phyloP scores from a whole-genome alignment of 2,797 vertebrate species.

The Tokudaia muenninki region DNA sequence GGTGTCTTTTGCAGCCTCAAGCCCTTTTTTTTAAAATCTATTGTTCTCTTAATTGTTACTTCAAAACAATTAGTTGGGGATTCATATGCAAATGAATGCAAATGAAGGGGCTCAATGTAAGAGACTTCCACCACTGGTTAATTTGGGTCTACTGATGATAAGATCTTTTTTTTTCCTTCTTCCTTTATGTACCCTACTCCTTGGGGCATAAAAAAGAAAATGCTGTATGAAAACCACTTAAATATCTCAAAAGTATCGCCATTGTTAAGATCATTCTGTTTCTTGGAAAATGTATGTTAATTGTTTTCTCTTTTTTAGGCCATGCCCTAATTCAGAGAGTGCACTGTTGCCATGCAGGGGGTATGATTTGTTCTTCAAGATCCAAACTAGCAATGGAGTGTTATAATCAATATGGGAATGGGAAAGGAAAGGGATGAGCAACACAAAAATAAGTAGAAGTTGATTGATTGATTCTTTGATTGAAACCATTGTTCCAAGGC shows the following conservation, averaged over 20 bases:
- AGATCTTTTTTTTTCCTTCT: conserved; percentile 81
- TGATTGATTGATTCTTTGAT: conserved; percentile 40
- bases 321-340: conserved; percentile 40
- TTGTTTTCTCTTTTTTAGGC: conserved; percentile 70
- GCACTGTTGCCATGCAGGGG: conserved; percentile 65
- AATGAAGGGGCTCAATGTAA: conserved; percentile 87
- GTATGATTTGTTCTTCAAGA: conserved; percentile 56
- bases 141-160: conserved; percentile 88
- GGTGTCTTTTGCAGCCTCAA: conserved; percentile 89
- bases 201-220: conserved; percentile 86
- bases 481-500: conserved; percentile 58
- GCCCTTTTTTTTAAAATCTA: conserved; percentile 86
- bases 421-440: conserved; percentile 50
- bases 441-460: conserved; percentile 62
- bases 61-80: conserved; percentile 92
- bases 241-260: conserved; percentile 83
- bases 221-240: conserved; percentile 76
- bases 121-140: conserved; percentile 87
- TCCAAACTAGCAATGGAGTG: conserved; percentile 63
- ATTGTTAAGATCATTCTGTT: conserved; percentile 82
- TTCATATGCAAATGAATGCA: conserved; percentile 91
- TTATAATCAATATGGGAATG: conserved; percentile 66
- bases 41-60: conserved; percentile 92
- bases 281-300: conserved; percentile 77
- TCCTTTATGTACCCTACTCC: conserved; percentile 77